phyloP scores from a whole-genome alignment of 2,113 vertebrate genomes.

The Vanacampus margaritifer region DNA sequence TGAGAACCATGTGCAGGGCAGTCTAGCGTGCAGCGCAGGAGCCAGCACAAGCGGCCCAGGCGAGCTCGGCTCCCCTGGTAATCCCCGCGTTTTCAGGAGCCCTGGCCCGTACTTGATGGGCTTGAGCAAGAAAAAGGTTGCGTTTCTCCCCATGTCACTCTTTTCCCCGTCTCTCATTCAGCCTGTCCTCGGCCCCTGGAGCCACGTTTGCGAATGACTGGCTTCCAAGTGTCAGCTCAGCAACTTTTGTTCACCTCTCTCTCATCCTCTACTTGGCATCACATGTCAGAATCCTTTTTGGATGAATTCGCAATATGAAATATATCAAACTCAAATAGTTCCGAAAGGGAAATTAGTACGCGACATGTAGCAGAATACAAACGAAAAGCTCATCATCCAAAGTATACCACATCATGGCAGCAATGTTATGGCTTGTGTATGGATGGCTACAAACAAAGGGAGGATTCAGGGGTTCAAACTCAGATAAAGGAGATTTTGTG shows the following conservation, averaged over 20 bases:
- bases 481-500: neutral
- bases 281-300: neutral
- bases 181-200: conserved; percentile 66
- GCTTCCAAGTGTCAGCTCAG: conserved; percentile 95
- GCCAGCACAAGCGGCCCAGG: conserved; percentile 78
- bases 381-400: too few relatives aligned
- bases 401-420: too few relatives aligned
- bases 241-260: conserved; percentile 61
- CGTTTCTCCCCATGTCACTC: conserved; percentile 47
- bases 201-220: conserved; percentile 87
- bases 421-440: too few relatives aligned
- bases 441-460: too few relatives aligned
- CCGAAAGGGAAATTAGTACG: too few relatives aligned
- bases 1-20: conserved; percentile 71
- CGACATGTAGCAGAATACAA: neutral
- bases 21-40: conserved; percentile 82
- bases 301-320: neutral
- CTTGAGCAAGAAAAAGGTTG: conserved; percentile 93
- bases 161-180: conserved; percentile 52
- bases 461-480: neutral
- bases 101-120: conserved; percentile 99
- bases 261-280: conserved; percentile 13
- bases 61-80: conserved; percentile 78
- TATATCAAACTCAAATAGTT: neutral
- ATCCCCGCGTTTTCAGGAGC: conserved; percentile 97